Evolutionary conservation across 2,888 invertebrate genomes (phyloP).

Genomic region (Enoplolaimus lenunculus): DNA sequence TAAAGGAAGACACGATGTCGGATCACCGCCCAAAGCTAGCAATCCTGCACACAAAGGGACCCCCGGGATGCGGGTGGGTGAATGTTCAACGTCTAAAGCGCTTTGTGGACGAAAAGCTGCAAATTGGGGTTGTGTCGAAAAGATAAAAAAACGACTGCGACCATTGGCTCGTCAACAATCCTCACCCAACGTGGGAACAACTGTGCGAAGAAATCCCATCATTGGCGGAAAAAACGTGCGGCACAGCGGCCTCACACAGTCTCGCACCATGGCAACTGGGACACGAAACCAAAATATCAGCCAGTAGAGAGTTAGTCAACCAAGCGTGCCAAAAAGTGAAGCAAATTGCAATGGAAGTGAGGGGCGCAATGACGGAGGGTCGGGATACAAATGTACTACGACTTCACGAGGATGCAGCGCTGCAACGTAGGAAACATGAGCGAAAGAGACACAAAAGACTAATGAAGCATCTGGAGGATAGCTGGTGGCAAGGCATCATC

Average conservation of each 20-base stretch:
- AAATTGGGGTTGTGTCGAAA: neutral
- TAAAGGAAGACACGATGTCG: neutral
- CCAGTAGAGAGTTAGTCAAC: neutral
- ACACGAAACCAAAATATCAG: neutral
- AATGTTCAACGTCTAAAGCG: no score
- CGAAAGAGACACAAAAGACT: no score
- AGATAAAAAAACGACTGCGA: neutral
- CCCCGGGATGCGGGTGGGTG: no score
- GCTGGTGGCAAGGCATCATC: no score
- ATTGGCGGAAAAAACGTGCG: neutral
- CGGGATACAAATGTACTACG: no score
- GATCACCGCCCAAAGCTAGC: neutral
- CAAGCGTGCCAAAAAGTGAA: neutral
- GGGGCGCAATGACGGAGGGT: no score
- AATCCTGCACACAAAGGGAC: neutral
- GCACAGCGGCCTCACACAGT: neutral
- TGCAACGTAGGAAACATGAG: no score
- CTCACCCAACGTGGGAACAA: neutral
- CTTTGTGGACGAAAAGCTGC: neutral
- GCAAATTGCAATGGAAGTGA: no score
- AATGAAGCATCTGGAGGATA: no score
- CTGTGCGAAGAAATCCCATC: neutral
- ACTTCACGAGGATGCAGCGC: no score
- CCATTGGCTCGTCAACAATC: neutral
- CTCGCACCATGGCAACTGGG: neutral